Evolutionary conservation across 2,888 invertebrate species (phyloP), one percentile per base, ranked within the genome.

Genomic region (Cecidostiba fungosa): DNA sequence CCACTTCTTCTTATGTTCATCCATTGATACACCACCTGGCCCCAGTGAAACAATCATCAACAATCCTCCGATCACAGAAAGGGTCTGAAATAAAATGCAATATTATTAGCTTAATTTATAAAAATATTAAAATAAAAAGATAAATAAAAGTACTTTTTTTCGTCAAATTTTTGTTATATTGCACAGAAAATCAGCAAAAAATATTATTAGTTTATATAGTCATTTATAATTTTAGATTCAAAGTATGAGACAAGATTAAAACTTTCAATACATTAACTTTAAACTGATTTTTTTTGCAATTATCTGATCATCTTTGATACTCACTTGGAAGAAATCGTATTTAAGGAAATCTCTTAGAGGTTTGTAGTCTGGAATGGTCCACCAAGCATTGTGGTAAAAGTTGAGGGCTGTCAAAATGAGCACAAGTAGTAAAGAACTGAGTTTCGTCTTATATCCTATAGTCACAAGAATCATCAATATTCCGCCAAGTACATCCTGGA

Each of bases 1-100:
- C 98, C 98, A 99, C 94, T 98, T 97, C 95, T 99, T 99, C 95
- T 99, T 99, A 94, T 99, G 99, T 93, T 99, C 99, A 94, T 99
- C 99, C 98, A 99, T 99, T 87, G 99, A 99, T 66, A 99, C 99
- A 84, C 98, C 99, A 86, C 99, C 99, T 62, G 99, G 99, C 54
- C 99, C 99, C 88, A 99, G 95, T 88, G 98, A 98, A 16, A 99
- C 99, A 89, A 99, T 99, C 97, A 99, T 98, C 84, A 99, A 95
- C 36, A 99, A 96, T 79, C 99, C 99, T 88, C 99, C 99, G 92
- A 99, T 97, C 88, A 99, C 99, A 70, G 99, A 99, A 91, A 99
- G 95, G 69, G 99, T 99, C 97, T 99, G 96, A 97, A 97, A 88
- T n/a, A 85, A 83, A 79, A 70, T 54, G 14, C 66, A 69, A 29